Conservation (phyloP, 2,888 invertebrate species). For the Lepidonotus clava region DNA sequence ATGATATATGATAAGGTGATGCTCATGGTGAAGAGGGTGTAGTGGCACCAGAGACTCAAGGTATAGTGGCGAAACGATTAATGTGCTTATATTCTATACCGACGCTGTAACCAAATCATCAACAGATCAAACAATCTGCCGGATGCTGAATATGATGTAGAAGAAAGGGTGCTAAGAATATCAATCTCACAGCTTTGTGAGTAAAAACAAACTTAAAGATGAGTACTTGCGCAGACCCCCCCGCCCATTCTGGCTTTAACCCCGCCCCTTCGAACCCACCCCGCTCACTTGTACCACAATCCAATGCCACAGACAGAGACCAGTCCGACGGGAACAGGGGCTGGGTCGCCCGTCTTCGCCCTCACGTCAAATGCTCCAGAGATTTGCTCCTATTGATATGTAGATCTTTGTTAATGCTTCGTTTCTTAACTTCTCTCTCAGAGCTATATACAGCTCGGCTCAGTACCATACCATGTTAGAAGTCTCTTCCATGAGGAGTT, state of each 20-base stretch:
- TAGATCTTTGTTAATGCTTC: too few relatives aligned
- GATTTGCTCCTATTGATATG: too few relatives aligned
- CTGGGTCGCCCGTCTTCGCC: too few relatives aligned
- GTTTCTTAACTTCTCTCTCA: too few relatives aligned
- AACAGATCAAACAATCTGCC: neutral
- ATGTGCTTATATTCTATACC: conserved; percentile 22
- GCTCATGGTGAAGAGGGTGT: neutral
- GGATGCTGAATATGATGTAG: conserved; percentile 43
- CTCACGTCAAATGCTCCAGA: too few relatives aligned
- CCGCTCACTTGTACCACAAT: neutral
- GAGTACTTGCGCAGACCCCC: neutral
- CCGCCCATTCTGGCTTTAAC: neutral
- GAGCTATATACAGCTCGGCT: too few relatives aligned
- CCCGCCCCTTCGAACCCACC: neutral
- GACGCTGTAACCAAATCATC: neutral
- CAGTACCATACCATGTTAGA: too few relatives aligned
- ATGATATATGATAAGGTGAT: conserved; percentile 28
- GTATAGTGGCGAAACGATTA: conserved; percentile 29
- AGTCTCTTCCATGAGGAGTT: too few relatives aligned
- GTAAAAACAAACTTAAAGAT: neutral
- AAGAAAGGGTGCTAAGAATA: conserved; percentile 1
- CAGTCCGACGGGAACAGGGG: too few relatives aligned
- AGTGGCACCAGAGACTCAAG: neutral
- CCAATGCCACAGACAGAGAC: too few relatives aligned
- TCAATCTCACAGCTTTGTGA: neutral